Evolutionary conservation across 2,888 invertebrate genomes (phyloP), one percentile per base, ranked within the genome.

Genomic region (Ophioninae sp.): DNA sequence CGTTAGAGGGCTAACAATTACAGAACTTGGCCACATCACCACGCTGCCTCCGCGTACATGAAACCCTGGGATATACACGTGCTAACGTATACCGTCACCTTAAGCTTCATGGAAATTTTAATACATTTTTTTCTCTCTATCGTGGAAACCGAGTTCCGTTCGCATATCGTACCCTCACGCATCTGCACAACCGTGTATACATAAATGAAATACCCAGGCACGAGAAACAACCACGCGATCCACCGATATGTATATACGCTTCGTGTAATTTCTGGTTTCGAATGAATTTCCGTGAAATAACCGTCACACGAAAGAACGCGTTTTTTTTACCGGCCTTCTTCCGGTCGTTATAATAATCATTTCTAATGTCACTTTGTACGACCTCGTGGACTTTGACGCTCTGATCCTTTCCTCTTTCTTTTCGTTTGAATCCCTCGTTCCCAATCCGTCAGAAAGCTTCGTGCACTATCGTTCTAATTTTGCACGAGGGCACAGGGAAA

Each of bases 71-170:
- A 59, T 44, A 72, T 37, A 41, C 73, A 59, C 71, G 22, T 7
- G 23, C 69, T n/a, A 17, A 69, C 9, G 30, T 58, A 41, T 39
- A 30, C n/a, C n/a, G 30, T 8, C 37, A 20, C 37, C 69, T 13
- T 22, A 56, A 58, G n/a, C 58, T 79, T 85, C 81, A 84, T 83
- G 86, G 80, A 84, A 86, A 85, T 85, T 86, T 85, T 81, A 84
- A 84, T 82, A 86, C 78, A 84, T 82, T 85, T 82, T 72, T 78
- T 80, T 83, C 67, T 51, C 17, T 17, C 85, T 81, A 76, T 79
- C 81, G 79, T 79, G 71, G 67, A 69, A 79, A 51, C 61, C 77
- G 76, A 82, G 61, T 56, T 69, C 59, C 20, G 72, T 37, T 41
- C 61, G 39, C 41, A 61, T 41, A 59, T 22, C 22, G 20, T 22